Conservation (phyloP, 2,797 vertebrate species). For the Adelosebastes latens region DNA sequence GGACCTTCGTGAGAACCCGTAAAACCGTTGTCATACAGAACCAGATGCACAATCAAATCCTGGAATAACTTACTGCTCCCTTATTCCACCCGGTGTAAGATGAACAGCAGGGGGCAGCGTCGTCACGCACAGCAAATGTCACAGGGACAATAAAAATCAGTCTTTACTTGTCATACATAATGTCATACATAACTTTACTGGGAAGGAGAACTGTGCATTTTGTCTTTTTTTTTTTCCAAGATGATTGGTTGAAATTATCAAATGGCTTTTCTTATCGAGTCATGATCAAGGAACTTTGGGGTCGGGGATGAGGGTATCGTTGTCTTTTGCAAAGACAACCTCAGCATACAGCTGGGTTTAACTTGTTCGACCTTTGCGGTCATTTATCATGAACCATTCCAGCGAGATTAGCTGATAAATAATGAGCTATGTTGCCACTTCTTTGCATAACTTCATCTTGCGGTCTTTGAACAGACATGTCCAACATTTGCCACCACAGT, state of each 20-base stretch:
- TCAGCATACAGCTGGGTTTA: conserved; percentile 28
- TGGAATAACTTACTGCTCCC: conserved; percentile 32
- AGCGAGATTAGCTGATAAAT: conserved; percentile 50
- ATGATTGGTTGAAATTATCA: conserved; percentile 8
- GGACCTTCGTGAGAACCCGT: conserved; percentile 13
- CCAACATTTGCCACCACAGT: conserved; percentile 25
- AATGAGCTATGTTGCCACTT: conserved; percentile 49
- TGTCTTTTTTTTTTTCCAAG: conserved; percentile 14
- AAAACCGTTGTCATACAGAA: conserved; percentile 17
- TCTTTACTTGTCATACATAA: conserved; percentile 46
- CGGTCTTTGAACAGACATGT: conserved; percentile 26
- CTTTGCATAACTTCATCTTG: conserved; percentile 39
- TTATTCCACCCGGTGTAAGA: conserved; percentile 17
- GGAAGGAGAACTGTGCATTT: conserved; percentile 42
- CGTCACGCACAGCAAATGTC: conserved; percentile 17
- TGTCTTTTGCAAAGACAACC: conserved; percentile 49
- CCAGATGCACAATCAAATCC: conserved; percentile 62
- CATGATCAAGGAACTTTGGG: conserved; percentile 20
- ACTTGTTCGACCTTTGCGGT: conserved; percentile 38
- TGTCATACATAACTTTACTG: conserved; percentile 40
- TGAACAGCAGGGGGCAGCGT: conserved; percentile 42
- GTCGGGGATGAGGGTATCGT: not conserved
- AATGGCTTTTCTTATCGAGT: conserved; percentile 24
- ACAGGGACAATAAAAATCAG: conserved; percentile 3
- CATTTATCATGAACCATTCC: conserved; percentile 66